Base-by-base conservation (phyloP, 2,113 vertebrate genomes). In the Dicentrarchus labrax region DNA sequence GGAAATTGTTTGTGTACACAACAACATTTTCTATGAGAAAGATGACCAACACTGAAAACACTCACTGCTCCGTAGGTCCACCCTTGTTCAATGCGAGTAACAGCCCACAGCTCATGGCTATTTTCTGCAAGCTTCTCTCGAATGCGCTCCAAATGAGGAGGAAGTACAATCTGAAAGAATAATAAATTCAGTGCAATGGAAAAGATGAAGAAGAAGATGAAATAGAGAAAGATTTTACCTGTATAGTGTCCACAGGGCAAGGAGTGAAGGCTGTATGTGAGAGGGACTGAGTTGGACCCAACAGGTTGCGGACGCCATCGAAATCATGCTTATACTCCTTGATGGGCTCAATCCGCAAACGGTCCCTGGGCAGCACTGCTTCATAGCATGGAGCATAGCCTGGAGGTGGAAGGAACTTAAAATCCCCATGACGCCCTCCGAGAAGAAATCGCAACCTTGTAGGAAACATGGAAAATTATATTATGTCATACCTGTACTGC, bases 71-170 rank as follows among this genome's bases (percentile, higher is more conserved):
- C 98, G 86, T 94, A 99, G 12, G 98, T 98, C 98, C 98, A 99
- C 72, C 98, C 98, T 93, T 99, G 97, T 80, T 99, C 98, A 78
- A 99, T 99, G 85, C 98, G 98, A 88, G 97, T 99, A 89, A 99
- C 96, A 64, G 97, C 97, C 98, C 98, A 99, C 78, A 99, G 94
- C 89, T 99, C 98, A 9, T 99, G 98, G 89, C 98, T 99, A 85
- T 99, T 99, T 89, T 99, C 98, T 48, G 98, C 98, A 85, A 99
- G 94, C 82, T 98, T 99, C 93, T 99, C 98, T 92, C 98, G 94
- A 88, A 99, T 97, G 61, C 97, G 96, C 88, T 99, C 98, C 90
- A 99, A 92, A 78, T 99, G 98, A 75, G 97, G 97, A 86, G 97
- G 98, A 85, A 99, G 94, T 56, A 99, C 97, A 78, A 99, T 98